Evolutionary conservation across 2,888 invertebrate genomes (phyloP).

Genomic region (Cenopis cana): DNA sequence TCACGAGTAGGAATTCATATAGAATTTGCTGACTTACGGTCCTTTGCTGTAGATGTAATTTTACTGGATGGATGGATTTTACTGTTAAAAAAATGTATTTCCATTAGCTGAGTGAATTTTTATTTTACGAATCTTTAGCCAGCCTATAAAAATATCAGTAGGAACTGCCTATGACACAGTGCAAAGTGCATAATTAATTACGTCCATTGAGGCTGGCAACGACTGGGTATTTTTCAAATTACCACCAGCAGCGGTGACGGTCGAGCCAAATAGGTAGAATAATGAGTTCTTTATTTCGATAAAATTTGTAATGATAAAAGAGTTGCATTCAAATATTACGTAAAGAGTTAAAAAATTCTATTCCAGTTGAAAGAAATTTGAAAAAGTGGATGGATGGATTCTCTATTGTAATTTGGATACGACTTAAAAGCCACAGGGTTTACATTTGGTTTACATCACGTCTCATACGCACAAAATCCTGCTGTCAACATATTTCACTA

Average conservation of each 20-base stretch:
- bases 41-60: slow-evolving; percentile 11
- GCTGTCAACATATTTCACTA: no score
- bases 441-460: no score
- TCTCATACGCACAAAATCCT: no score
- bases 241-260: slow-evolving; percentile 15
- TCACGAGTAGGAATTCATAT: slow-evolving; percentile 25
- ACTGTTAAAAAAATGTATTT: slow-evolving; percentile 25
- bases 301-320: background rate
- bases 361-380: background rate
- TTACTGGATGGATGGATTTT: slow-evolving; percentile 24
- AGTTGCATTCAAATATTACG: background rate
- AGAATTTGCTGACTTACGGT: slow-evolving; percentile 12
- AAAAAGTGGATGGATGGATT: background rate
- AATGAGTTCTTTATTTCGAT: background rate
- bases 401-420: no score
- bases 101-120: slow-evolving; percentile 26
- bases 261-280: slow-evolving; percentile 30
- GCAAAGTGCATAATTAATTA: slow-evolving; percentile 24
- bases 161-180: slow-evolving; percentile 9
- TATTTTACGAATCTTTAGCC: slow-evolving; percentile 21
- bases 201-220: slow-evolving; percentile 2
- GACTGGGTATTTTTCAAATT: slow-evolving; percentile 28
- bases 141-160: slow-evolving; percentile 20
- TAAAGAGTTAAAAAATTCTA: background rate
- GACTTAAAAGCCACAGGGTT: no score